Conservation (phyloP, 2,113 vertebrate species). For the Epinephelus lanceolatus region DNA sequence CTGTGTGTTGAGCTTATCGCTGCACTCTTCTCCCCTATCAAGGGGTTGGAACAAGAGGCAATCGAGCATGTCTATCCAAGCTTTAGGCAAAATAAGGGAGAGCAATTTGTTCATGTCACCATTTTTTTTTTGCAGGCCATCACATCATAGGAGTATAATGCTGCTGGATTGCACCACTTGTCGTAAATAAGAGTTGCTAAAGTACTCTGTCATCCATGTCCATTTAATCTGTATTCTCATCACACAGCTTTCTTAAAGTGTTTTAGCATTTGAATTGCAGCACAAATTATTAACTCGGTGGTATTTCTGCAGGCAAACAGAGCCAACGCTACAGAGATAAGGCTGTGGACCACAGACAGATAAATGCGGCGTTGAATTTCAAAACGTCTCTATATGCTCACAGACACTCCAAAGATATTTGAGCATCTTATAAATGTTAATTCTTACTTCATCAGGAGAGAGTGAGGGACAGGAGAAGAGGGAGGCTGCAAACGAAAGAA, state of each 20-base stretch:
- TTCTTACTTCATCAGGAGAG: slow-evolving; percentile 47
- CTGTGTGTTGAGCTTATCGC: slow-evolving; percentile 9
- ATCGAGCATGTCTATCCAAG: slow-evolving; percentile 16
- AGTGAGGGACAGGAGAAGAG: background rate
- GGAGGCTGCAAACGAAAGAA: slow-evolving; percentile 23
- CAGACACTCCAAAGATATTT: slow-evolving; percentile 56
- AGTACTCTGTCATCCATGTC: slow-evolving; percentile 10
- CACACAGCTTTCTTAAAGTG: slow-evolving; percentile 3
- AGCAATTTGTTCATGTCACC: slow-evolving; percentile 17
- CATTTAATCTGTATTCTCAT: slow-evolving; percentile 50
- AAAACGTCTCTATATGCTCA: slow-evolving; percentile 39
- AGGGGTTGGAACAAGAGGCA: slow-evolving; percentile 23
- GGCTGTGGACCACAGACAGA: slow-evolving; percentile 44
- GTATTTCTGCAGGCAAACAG: slow-evolving; percentile 66
- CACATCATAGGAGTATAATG: slow-evolving; percentile 10
- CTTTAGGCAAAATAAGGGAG: background rate
- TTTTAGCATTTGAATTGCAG: slow-evolving; percentile 61
- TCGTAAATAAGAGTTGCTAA: slow-evolving; percentile 1
- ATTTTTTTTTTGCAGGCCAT: slow-evolving; percentile 3
- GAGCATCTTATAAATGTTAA: slow-evolving; percentile 53
- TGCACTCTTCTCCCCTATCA: background rate
- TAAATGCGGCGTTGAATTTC: slow-evolving; percentile 47
- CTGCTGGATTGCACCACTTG: slow-evolving; percentile 13
- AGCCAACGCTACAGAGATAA: slow-evolving; percentile 51
- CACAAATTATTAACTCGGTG: slow-evolving; percentile 54